Evolutionary conservation across 2,888 invertebrate genomes (phyloP).

Genomic region (Caenorhabditis uteleia): DNA sequence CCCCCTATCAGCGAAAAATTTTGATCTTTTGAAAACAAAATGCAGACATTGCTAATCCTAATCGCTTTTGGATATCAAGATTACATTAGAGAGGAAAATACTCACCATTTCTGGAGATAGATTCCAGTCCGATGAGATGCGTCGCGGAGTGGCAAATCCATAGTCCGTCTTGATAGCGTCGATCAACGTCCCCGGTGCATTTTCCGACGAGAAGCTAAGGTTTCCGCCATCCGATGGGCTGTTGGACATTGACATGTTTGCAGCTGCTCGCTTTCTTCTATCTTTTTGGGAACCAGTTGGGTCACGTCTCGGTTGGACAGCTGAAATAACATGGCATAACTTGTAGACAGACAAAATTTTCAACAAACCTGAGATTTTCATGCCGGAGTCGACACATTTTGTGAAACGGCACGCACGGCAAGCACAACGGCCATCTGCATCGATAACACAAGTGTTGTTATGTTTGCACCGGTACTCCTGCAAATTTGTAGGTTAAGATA

Average conservation of each 20-base stretch:
- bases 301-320: constrained; percentile 65
- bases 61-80: too few relatives aligned
- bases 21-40: too few relatives aligned
- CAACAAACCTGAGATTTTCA: constrained; percentile 47
- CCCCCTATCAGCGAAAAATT: too few relatives aligned
- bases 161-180: constrained; percentile 31
- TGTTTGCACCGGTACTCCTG: constrained; percentile 61
- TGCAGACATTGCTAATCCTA: background rate
- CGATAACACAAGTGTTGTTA: constrained; percentile 54
- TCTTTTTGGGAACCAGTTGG: constrained; percentile 66
- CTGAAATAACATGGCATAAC: constrained; percentile 29
- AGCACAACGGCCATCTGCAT: constrained; percentile 56
- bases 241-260: background rate
- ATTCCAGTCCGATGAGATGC: constrained; percentile 19
- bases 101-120: constrained; percentile 1
- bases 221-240: constrained; percentile 20
- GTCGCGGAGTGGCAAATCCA: constrained; percentile 17
- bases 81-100: too few relatives aligned
- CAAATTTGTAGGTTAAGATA: constrained; percentile 8
- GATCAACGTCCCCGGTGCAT: constrained; percentile 15
- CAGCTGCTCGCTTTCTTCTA: constrained; percentile 22
- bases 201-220: constrained; percentile 27
- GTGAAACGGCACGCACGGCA: constrained; percentile 64
- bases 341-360: background rate
- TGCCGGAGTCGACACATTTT: constrained; percentile 63